Evolutionary conservation across 1,140 invertebrate species (phyloP), one percentile per base, ranked within the genome.

Genomic region (Zaprionus inermis): DNA sequence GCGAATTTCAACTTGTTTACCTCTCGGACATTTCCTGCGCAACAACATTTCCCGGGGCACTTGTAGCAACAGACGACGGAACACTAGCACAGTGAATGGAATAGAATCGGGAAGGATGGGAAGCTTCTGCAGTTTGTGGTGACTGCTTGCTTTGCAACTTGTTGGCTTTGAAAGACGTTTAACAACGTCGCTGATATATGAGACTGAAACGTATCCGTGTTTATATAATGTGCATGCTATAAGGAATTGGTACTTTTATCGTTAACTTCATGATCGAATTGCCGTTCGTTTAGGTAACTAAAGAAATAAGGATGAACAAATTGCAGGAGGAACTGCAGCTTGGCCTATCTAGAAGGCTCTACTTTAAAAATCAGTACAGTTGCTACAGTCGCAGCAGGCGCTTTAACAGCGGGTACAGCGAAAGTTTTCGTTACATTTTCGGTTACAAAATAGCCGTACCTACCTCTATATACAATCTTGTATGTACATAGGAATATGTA

Each of bases 371-470:
- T 6, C 22, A 36, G 36, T 56, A 16, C 51, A 65, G 51, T 36
- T 64, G 36, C 6, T 6, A 30, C 11, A 18, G 44, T 55, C 24
- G 61, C 20, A 46, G 0, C 10, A 16, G n/a, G n/a, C 59, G 22
- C 3, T 58, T 58, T n/a, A n/a, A n/a, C n/a, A n/a, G n/a, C n/a
- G n/a, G n/a, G n/a, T n/a, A n/a, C 36, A n/a, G 9, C 44, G 20
- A 83, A 82, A 82, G 49, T 79, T 81, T 78, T 5, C 52, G 61
- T 57, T 68, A 61, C 79, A 81, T 75, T 82, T 76, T 83, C 80
- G 4, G 22, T 12, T 24, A 3, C 12, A 6, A 24, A 28, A 28
- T 30, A 52, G 6, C 20, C n/a, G 4, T 24, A 28, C n/a, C 2
- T 52, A 6, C n/a, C 14, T 7, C 14, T 54, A 14, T 30, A 7